Conservation (phyloP, 2,888 invertebrate species). For the Perizoma affinitatum region DNA sequence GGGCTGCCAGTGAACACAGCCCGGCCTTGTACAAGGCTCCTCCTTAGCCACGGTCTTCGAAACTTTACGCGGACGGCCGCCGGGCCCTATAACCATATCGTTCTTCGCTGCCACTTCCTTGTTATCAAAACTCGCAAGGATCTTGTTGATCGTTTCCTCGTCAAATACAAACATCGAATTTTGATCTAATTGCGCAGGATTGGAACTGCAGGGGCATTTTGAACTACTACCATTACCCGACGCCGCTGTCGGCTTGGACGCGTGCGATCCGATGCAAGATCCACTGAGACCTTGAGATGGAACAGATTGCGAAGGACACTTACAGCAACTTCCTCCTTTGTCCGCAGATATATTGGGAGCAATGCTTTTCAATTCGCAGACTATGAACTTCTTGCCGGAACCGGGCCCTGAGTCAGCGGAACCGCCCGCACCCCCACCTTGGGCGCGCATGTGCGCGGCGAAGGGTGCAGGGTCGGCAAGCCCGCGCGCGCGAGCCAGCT, state of each 20-base stretch:
- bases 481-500: constrained; percentile 74
- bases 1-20: constrained; percentile 71
- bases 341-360: constrained; percentile 54
- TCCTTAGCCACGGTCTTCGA: constrained; percentile 48
- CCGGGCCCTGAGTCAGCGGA: constrained; percentile 46
- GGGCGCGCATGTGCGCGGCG: constrained; percentile 57
- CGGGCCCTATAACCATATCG: constrained; percentile 46
- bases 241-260: constrained; percentile 20
- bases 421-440: constrained; percentile 48
- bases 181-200: constrained; percentile 31
- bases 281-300: constrained; percentile 32
- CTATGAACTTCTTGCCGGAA: constrained; percentile 71
- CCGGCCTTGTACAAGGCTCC: constrained; percentile 64
- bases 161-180: constrained; percentile 57
- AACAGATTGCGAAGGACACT: constrained; percentile 53
- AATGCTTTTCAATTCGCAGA: constrained; percentile 74
- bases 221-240: constrained; percentile 23
- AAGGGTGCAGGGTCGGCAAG: constrained; percentile 68
- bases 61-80: constrained; percentile 50
- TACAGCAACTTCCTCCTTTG: constrained; percentile 68
- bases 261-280: constrained; percentile 19
- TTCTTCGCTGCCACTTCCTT: constrained; percentile 49
- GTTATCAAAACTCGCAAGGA: constrained; percentile 56
- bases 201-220: constrained; percentile 46
- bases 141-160: constrained; percentile 54